A percentile compares a stretch with the other conserved stretches of the same genome.
Evolutionary conservation across 2,797 vertebrate species (phyloP).

Genomic region (Anisognathus igniventris): DNA sequence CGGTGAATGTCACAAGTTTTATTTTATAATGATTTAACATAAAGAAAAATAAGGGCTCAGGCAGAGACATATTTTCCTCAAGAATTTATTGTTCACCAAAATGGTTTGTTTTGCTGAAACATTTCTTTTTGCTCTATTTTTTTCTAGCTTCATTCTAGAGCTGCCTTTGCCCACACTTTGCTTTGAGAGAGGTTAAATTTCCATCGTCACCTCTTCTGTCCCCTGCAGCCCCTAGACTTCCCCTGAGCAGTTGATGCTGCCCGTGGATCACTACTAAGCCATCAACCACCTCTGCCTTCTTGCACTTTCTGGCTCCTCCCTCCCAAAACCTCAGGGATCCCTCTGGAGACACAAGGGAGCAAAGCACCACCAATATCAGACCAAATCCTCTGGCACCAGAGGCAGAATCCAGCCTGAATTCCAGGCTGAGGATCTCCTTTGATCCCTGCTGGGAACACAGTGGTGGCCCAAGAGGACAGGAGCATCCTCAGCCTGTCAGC

Average conservation of each 20-base stretch:
- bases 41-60: constrained; percentile 32
- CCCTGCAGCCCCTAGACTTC: not conserved
- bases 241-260: not conserved
- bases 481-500: not conserved
- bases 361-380: not conserved
- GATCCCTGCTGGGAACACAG: not conserved
- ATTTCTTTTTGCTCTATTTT: constrained; percentile 7
- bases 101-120: constrained; percentile 54
- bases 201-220: not conserved
- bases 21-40: constrained; percentile 53
- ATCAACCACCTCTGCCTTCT: not conserved
- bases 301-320: not conserved
- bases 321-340: not conserved
- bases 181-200: not conserved
- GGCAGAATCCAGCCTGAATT: not conserved
- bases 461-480: not conserved
- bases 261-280: not conserved
- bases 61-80: constrained; percentile 37
- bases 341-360: not conserved
- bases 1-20: not conserved
- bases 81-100: constrained; percentile 56
- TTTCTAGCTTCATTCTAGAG: not conserved
- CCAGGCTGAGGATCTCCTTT: not conserved
- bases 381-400: not conserved
- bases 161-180: not conserved